Conservation (phyloP, 2,113 vertebrate genomes). For the Castor canadensis region DNA sequence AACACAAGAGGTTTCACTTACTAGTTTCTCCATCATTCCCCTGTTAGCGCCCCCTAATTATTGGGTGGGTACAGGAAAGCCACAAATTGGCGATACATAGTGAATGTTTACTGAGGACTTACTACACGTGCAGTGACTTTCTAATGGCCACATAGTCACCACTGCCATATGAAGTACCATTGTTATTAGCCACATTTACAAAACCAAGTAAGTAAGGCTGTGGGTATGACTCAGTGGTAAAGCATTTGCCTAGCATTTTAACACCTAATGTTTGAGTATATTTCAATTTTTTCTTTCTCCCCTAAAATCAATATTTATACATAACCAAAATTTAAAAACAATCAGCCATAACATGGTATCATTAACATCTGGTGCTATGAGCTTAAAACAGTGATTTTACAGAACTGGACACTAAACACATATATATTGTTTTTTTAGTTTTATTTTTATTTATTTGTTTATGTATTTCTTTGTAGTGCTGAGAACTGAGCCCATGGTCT, state of each 20-base stretch:
- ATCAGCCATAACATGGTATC: background rate
- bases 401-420: background rate
- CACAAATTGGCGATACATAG: background rate
- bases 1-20: background rate
- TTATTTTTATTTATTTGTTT: too few species aligned
- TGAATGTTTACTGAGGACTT: background rate
- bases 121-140: background rate
- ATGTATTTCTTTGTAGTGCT: background rate
- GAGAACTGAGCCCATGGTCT: background rate
- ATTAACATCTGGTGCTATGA: background rate
- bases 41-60: background rate
- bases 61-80: background rate
- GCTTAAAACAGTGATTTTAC: background rate
- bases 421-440: too few species aligned
- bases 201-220: background rate
- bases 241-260: background rate
- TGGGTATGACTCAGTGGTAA: background rate
- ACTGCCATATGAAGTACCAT: background rate
- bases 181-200: background rate
- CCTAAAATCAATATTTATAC: background rate
- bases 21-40: background rate
- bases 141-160: background rate
- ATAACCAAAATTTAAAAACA: slow-evolving; percentile 11
- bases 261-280: too few species aligned
- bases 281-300: too few species aligned